Conservation (phyloP, 2,113 vertebrate genomes). For the Spea multiplicata region DNA sequence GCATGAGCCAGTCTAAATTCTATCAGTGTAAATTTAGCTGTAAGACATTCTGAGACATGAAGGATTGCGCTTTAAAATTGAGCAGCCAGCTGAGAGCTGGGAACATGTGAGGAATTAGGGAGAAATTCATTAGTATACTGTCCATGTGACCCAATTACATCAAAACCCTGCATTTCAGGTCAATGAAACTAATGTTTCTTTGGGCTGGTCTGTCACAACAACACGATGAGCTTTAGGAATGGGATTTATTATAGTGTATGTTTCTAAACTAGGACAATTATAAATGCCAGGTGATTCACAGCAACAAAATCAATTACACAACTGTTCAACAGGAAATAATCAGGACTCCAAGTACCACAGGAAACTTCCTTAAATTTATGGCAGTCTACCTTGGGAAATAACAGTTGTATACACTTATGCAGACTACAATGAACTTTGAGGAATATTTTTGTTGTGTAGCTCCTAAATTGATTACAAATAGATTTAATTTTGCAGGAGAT, state of each 20-base stretch:
- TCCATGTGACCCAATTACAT: slow-evolving; percentile 2
- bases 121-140: not conserved
- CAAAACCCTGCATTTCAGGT: slow-evolving; percentile 3
- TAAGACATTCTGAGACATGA: not conserved
- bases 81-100: not conserved
- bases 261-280: not conserved
- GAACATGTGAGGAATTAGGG: not conserved
- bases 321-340: not conserved
- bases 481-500: too few species aligned
- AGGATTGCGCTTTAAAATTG: not conserved
- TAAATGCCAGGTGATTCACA: not conserved
- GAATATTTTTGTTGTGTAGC: too few species aligned
- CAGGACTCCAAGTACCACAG: too few species aligned
- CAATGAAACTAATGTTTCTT: not conserved
- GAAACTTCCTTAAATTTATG: too few species aligned
- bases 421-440: too few species aligned
- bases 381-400: too few species aligned
- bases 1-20: not conserved
- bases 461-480: too few species aligned
- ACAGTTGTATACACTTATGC: too few species aligned
- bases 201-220: not conserved
- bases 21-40: not conserved
- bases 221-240: not conserved
- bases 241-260: not conserved
- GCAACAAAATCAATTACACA: not conserved